Evolutionary conservation across 1,140 invertebrate species (phyloP).

Genomic region (Limonius californicus): DNA sequence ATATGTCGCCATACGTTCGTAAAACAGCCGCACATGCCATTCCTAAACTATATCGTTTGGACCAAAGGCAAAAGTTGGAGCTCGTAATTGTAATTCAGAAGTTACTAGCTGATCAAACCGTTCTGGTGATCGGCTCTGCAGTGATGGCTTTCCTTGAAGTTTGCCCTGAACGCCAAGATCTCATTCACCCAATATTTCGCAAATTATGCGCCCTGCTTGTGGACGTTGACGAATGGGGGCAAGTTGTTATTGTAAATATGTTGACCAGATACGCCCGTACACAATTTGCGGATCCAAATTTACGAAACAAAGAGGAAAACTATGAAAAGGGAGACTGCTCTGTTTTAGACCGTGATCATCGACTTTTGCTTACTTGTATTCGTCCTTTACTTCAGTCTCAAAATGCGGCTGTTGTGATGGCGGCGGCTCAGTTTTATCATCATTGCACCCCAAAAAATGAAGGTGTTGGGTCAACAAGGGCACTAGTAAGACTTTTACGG

Average conservation of each 20-base stretch:
- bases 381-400: conserved; percentile 92
- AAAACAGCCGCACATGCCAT: conserved; percentile 99
- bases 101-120: conserved; percentile 72
- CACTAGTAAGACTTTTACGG: conserved; percentile 86
- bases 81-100: conserved; percentile 93
- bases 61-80: conserved; percentile 94
- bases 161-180: conserved; percentile 77
- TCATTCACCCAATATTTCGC: conserved; percentile 92
- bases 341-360: conserved; percentile 84
- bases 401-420: conserved; percentile 95
- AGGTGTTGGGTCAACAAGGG: conserved; percentile 82
- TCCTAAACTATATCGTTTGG: conserved; percentile 94
- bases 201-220: conserved; percentile 75
- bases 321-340: conserved; percentile 44
- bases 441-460: conserved; percentile 89
- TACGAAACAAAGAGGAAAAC: conserved; percentile 50
- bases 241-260: conserved; percentile 95
- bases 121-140: conserved; percentile 87
- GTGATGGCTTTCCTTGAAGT: conserved; percentile 99
- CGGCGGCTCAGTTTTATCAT: conserved; percentile 92
- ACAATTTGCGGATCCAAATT: conserved; percentile 92
- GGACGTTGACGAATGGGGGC: conserved; percentile 90
- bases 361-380: conserved; percentile 82
- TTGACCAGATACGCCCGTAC: conserved; percentile 90
- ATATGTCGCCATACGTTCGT: conserved; percentile 98